phyloP scores from a whole-genome alignment of 2,888 invertebrate species.

The Acleris emargana region DNA sequence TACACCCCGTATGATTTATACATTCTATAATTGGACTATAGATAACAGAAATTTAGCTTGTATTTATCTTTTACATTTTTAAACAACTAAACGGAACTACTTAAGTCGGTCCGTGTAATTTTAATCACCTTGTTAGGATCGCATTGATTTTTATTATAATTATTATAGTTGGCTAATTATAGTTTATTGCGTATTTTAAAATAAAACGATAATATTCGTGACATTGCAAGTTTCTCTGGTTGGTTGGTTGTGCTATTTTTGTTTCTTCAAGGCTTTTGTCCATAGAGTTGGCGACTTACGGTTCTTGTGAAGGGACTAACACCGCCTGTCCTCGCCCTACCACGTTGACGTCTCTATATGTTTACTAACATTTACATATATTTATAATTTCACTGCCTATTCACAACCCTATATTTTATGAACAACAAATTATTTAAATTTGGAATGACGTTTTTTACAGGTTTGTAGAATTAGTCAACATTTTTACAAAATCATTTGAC shows the following conservation, averaged over 20 bases:
- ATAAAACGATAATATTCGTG: constrained; percentile 76
- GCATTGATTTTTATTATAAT: constrained; percentile 63
- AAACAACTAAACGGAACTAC: constrained; percentile 22
- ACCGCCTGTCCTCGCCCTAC: constrained; percentile 39
- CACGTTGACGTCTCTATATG: constrained; percentile 40
- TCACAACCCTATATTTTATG: constrained; percentile 4
- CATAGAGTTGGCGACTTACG: constrained; percentile 19
- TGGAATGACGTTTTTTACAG: constrained; percentile 14
- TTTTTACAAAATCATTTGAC: too few species aligned
- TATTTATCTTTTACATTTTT: constrained; percentile 21
- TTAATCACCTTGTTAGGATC: constrained; percentile 57
- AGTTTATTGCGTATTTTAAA: constrained; percentile 71
- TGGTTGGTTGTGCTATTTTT: constrained; percentile 77
- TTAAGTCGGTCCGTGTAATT: constrained; percentile 31
- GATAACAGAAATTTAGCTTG: constrained; percentile 30
- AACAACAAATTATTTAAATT: neutral
- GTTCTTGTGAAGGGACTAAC: constrained; percentile 66
- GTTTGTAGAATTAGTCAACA: constrained; percentile 16
- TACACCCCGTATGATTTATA: constrained; percentile 2
- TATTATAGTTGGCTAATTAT: constrained; percentile 73
- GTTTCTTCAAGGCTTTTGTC: constrained; percentile 43
- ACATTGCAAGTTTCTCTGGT: constrained; percentile 77
- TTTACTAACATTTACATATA: constrained; percentile 49
- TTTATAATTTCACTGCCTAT: constrained; percentile 16
- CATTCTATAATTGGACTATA: constrained; percentile 1